These are phyloP conservation scores for Strigops habroptila DNA, from an alignment of 2,113 vertebrate species.

Conservation along the genomic window DNA sequence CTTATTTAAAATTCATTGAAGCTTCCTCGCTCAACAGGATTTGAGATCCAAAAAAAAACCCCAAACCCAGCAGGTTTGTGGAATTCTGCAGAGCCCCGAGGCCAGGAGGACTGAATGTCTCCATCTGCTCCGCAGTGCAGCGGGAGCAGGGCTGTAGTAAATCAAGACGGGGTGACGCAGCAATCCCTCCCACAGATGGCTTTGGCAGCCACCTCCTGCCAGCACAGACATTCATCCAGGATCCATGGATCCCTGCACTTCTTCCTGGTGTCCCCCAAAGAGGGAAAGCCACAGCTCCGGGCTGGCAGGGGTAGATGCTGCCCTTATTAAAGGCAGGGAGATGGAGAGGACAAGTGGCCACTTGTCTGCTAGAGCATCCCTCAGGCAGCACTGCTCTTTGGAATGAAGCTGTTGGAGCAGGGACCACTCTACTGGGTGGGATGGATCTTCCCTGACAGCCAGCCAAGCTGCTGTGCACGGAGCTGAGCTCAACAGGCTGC, in stretches of 20 bases:
- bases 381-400: rapidly evolving
- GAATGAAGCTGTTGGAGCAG: background rate
- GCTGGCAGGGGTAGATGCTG: background rate
- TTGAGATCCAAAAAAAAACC: background rate
- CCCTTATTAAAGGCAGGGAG: rapidly evolving
- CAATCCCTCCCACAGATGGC: background rate
- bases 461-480: rapidly evolving
- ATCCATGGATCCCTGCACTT: background rate
- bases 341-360: rapidly evolving
- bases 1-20: background rate
- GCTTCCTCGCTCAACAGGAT: background rate
- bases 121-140: conserved; percentile 9
- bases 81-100: background rate
- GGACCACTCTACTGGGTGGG: rapidly evolving
- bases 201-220: background rate
- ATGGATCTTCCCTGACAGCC: background rate
- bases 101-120: background rate
- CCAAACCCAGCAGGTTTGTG: background rate
- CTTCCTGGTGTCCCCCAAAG: rapidly evolving
- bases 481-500: background rate
- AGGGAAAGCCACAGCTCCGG: rapidly evolving
- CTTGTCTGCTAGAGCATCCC: background rate
- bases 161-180: background rate
- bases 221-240: rapidly evolving
- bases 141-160: background rate